Evolutionary conservation across 2,888 invertebrate species (phyloP).

Genomic region (Amiota minor): DNA sequence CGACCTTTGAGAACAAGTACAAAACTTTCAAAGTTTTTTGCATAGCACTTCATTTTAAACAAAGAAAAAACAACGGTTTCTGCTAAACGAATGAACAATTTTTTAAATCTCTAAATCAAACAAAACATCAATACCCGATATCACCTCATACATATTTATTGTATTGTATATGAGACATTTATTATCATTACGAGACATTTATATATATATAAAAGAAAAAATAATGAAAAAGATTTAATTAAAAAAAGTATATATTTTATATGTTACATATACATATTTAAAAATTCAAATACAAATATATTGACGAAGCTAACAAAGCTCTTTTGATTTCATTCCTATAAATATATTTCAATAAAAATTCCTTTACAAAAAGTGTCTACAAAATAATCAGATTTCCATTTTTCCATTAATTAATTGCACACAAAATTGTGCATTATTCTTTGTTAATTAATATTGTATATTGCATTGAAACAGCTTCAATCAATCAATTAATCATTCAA

Average conservation of each 20-base stretch:
- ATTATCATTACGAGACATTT: not conserved
- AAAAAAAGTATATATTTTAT: conserved; percentile 10
- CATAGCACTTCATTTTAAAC: no score
- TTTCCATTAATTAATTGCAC: conserved; percentile 36
- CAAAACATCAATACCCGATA: no score
- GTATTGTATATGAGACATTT: conserved; percentile 1
- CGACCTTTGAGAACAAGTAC: no score
- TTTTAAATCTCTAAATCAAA: no score
- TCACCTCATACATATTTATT: not conserved
- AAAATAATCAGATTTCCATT: not conserved
- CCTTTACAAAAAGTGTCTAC: not conserved
- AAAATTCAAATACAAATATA: conserved; percentile 14
- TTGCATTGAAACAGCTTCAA: not conserved
- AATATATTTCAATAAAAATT: conserved; percentile 17
- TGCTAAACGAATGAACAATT: no score
- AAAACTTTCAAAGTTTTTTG: no score
- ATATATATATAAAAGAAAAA: no score
- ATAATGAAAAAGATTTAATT: conserved; percentile 14
- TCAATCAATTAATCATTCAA: not conserved
- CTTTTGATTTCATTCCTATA: not conserved
- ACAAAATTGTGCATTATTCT: conserved; percentile 27
- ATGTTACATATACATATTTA: conserved; percentile 11
- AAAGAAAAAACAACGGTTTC: no score
- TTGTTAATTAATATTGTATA: not conserved
- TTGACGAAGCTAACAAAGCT: not conserved